Conservation (phyloP, 2,797 vertebrate species). For the Falco columbarius region DNA sequence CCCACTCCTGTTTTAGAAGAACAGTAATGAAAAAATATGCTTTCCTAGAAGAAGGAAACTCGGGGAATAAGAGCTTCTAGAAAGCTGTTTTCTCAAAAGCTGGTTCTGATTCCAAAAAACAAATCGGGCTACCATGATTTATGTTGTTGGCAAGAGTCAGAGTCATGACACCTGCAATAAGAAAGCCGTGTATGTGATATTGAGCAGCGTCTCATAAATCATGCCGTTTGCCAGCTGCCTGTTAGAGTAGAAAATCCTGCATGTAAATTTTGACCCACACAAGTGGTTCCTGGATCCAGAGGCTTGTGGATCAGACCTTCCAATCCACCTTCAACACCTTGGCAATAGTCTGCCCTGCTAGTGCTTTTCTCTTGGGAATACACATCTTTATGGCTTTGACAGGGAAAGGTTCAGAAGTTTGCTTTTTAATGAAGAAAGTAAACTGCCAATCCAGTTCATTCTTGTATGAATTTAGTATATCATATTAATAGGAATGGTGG, state of each 20-base stretch:
- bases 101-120: background rate
- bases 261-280: slow-evolving; percentile 30
- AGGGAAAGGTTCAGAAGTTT: background rate
- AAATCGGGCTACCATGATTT: background rate
- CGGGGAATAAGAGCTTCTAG: background rate
- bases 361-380: background rate
- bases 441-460: background rate
- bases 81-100: background rate
- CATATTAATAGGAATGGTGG: background rate
- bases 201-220: slow-evolving; percentile 5
- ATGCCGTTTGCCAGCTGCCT: background rate
- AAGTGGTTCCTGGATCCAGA: background rate
- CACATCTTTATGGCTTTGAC: background rate
- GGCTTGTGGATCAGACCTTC: background rate
- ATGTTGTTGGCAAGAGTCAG: background rate
- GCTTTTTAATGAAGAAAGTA: background rate
- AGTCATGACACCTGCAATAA: background rate
- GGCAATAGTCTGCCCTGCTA: background rate
- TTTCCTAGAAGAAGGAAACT: background rate
- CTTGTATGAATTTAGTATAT: background rate
- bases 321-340: background rate
- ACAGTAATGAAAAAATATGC: background rate
- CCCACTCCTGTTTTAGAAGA: background rate
- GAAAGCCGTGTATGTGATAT: background rate
- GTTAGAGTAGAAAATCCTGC: slow-evolving; percentile 16